A percentile compares a stretch with the other conserved stretches of the same genome.
Evolutionary conservation across 1,140 invertebrate genomes (phyloP).

Genomic region (Drosophila grimshawi): DNA sequence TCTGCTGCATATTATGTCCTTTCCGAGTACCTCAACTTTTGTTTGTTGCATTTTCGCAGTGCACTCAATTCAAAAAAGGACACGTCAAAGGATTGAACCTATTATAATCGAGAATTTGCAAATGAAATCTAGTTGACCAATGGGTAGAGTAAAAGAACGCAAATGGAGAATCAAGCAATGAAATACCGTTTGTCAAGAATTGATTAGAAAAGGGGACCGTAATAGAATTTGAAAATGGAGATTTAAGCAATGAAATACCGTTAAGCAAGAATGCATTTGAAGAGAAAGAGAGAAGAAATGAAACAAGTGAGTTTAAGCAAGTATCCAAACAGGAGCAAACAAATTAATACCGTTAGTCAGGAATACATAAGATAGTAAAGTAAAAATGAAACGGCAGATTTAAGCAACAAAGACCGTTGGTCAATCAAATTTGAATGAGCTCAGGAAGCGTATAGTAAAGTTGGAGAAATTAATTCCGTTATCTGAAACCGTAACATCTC

Average conservation of each 20-base stretch:
- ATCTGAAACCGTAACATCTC: too few relatives aligned
- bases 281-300: background rate
- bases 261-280: background rate
- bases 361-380: too few relatives aligned
- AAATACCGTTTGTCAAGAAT: background rate
- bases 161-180: background rate
- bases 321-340: too few relatives aligned
- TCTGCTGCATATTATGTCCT: background rate
- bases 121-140: background rate
- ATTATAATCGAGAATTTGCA: background rate
- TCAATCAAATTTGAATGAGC: too few relatives aligned
- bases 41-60: background rate
- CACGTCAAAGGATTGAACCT: background rate
- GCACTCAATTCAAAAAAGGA: background rate
- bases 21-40: background rate
- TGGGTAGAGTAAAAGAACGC: background rate
- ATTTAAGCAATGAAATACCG: background rate
- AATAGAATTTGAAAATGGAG: background rate
- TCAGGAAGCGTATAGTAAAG: too few relatives aligned
- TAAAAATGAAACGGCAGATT: too few relatives aligned
- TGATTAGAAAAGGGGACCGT: background rate
- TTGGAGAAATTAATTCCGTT: too few relatives aligned
- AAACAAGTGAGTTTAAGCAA: too few relatives aligned
- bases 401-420: too few relatives aligned
- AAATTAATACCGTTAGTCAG: too few relatives aligned